Evolutionary conservation across 2,113 vertebrate species (phyloP).

Genomic region (Zosterops borbonicus): DNA sequence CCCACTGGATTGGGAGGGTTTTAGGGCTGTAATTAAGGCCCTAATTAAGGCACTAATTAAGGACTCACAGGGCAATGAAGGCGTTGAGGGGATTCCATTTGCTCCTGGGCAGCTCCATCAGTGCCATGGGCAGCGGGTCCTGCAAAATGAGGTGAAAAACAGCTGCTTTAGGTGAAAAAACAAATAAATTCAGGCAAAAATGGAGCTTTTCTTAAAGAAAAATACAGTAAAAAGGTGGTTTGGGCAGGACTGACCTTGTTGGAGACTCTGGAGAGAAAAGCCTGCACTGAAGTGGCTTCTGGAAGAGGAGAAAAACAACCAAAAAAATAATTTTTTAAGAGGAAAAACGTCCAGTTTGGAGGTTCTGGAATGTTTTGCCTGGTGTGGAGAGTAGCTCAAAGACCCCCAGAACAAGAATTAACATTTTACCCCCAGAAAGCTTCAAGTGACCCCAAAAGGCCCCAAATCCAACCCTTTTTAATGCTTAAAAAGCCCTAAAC

Average conservation of each 20-base stretch:
- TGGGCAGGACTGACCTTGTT: constrained; percentile 41
- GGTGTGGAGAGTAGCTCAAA: accelerated
- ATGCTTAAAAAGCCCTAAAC: not conserved
- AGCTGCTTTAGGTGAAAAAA: accelerated
- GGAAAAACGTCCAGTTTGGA: accelerated
- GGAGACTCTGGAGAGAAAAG: constrained; percentile 47
- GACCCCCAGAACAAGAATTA: not conserved
- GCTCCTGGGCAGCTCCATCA: not conserved
- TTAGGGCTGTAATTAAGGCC: not conserved
- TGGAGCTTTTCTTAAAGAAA: accelerated
- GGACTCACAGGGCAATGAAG: constrained; percentile 60
- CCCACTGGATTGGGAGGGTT: too few relatives aligned
- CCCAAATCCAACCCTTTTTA: not conserved
- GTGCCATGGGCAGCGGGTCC: constrained; percentile 68
- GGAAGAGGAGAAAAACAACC: accelerated
- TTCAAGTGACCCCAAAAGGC: not conserved
- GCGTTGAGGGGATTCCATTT: constrained; percentile 61
- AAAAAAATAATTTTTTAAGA: accelerated
- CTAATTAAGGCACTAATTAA: not conserved
- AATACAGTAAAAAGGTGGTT: accelerated
- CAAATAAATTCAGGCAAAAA: accelerated
- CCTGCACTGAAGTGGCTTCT: constrained; percentile 28
- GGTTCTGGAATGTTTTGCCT: accelerated
- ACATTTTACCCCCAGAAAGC: not conserved
- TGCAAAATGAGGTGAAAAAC: not conserved